Percentiles rank a stretch among this genome's conserved stretches.
These are phyloP conservation scores for Sinocyclocheilus maitianheensis DNA, from an alignment of 2,113 vertebrate species.

Conservation along the genomic window DNA sequence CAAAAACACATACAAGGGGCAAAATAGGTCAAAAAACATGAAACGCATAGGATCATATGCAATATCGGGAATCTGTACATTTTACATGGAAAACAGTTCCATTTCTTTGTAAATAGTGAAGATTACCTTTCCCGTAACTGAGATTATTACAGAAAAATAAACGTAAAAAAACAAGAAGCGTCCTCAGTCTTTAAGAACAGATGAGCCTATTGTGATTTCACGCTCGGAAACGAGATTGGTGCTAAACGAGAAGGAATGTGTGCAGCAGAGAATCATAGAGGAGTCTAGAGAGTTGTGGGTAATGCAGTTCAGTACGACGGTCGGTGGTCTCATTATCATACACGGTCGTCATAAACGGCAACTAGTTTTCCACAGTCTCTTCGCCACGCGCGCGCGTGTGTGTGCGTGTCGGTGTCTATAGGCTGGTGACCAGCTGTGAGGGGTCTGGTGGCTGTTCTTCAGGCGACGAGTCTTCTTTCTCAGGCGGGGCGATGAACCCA, in stretches of 20 bases:
- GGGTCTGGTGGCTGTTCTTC: slow-evolving; percentile 87
- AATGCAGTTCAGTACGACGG: slow-evolving; percentile 41
- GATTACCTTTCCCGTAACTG: slow-evolving; percentile 74
- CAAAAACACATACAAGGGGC: slow-evolving; percentile 85
- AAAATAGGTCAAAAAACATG: slow-evolving; percentile 76
- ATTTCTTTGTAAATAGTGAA: slow-evolving; percentile 82
- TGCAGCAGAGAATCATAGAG: slow-evolving; percentile 46
- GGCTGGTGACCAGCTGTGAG: slow-evolving; percentile 95
- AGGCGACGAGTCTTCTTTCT: slow-evolving; percentile 87
- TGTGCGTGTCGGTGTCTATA: slow-evolving; percentile 81
- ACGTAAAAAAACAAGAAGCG: slow-evolving; percentile 35
- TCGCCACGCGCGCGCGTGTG: slow-evolving; percentile 7
- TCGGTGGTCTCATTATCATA: slow-evolving; percentile 36
- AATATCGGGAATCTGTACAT: slow-evolving; percentile 87
- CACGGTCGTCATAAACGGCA: slow-evolving; percentile 52
- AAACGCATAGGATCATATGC: slow-evolving; percentile 84
- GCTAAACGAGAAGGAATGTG: slow-evolving; percentile 56
- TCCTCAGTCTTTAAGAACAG: slow-evolving; percentile 44
- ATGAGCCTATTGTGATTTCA: slow-evolving; percentile 36
- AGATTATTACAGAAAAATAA: slow-evolving; percentile 82
- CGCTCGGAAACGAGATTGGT: slow-evolving; percentile 25
- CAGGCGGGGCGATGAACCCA: slow-evolving; percentile 91
- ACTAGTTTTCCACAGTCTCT: slow-evolving; percentile 44
- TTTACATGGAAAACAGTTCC: slow-evolving; percentile 84
- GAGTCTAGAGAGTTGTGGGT: slow-evolving; percentile 45